Conservation (phyloP, 2,113 vertebrate genomes). For the Daubentonia madagascariensis region DNA sequence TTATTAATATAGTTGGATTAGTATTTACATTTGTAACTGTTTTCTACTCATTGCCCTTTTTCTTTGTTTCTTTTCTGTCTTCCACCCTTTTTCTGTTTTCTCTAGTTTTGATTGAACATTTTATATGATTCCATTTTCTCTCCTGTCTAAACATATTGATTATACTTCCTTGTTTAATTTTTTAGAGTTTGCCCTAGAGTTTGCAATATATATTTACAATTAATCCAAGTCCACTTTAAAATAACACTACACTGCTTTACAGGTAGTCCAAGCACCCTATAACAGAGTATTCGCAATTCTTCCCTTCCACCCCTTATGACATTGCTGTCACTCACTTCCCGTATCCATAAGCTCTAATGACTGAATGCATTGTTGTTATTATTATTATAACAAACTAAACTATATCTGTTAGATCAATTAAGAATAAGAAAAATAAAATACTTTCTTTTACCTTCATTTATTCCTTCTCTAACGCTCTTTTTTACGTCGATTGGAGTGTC, state of each 20-base stretch:
- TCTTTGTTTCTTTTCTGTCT: neutral
- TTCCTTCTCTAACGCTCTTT: neutral
- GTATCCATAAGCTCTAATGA: neutral
- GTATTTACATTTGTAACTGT: neutral
- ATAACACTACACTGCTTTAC: neutral
- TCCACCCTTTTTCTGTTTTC: neutral
- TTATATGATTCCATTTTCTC: neutral
- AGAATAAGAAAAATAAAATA: neutral
- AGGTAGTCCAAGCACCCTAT: neutral
- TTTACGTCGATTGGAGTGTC: neutral
- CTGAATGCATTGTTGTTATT: neutral
- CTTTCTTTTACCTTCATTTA: neutral
- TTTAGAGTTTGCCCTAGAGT: neutral
- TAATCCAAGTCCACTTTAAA: neutral
- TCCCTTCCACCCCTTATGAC: neutral
- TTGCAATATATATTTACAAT: neutral
- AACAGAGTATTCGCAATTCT: neutral
- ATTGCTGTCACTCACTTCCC: neutral
- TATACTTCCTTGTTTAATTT: neutral
- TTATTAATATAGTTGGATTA: neutral
- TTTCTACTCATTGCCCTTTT: neutral
- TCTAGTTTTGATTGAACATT: neutral
- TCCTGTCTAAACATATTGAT: neutral
- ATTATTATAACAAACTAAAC: neutral
- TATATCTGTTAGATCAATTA: neutral